A percentile compares a stretch with the other conserved stretches of the same genome.
phyloP scores from a whole-genome alignment of 2,888 invertebrate genomes.

The Macrostomum cliftonense region DNA sequence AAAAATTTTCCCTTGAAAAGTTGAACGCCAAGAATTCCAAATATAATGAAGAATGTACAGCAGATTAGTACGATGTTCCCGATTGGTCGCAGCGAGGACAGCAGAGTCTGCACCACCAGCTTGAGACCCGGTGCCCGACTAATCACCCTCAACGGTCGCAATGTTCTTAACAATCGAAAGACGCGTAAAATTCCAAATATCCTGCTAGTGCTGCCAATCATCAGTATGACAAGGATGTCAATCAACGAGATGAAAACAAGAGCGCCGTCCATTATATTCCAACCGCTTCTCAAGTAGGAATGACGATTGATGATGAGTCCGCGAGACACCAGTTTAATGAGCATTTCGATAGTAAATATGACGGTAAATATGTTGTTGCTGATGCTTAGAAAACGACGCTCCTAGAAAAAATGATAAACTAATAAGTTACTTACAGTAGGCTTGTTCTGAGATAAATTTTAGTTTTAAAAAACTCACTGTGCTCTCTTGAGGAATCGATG shows the following conservation, averaged over 20 bases:
- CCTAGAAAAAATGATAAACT: no score
- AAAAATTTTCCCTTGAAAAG: conserved; percentile 92
- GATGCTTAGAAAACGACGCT: conserved; percentile 63
- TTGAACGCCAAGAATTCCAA: conserved; percentile 75
- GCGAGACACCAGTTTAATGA: conserved; percentile 79
- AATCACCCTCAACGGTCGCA: conserved; percentile 83
- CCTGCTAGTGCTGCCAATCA: conserved; percentile 67
- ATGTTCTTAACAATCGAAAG: conserved; percentile 77
- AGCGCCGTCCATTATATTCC: conserved; percentile 99
- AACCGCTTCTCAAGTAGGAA: conserved; percentile 92
- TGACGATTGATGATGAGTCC: conserved; percentile 83
- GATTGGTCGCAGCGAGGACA: conserved; percentile 88
- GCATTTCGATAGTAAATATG: conserved; percentile 91
- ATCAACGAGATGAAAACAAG: conserved; percentile 90
- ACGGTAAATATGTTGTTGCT: conserved; percentile 93
- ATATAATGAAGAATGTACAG: conserved; percentile 98
- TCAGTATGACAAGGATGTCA: conserved; percentile 78
- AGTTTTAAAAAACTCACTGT: conserved; percentile 20
- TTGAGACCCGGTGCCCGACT: conserved; percentile 96
- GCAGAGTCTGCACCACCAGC: conserved; percentile 87
- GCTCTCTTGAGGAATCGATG: conserved; percentile 84
- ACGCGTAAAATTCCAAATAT: conserved; percentile 95
- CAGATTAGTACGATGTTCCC: conserved; percentile 99
- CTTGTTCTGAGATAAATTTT: no score
- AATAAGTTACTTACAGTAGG: no score